These are phyloP conservation scores for Lacerta agilis DNA, from an alignment of 2,797 vertebrate genomes.

Conservation along the genomic window DNA sequence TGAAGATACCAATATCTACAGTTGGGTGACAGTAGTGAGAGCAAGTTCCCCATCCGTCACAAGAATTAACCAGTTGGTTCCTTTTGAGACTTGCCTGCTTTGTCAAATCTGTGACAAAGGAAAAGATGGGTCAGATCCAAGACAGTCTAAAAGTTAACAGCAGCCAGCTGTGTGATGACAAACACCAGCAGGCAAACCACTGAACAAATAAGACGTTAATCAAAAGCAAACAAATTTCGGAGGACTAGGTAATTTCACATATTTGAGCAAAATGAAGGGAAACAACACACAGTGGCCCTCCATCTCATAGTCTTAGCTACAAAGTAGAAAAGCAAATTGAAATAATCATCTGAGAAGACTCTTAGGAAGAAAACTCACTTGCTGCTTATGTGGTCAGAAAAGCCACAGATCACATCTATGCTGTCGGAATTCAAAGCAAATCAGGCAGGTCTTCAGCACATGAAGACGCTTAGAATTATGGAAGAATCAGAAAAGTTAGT, in stretches of 20 bases:
- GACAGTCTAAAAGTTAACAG: slow-evolving; percentile 2
- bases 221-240: slow-evolving; percentile 12
- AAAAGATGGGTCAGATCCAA: slow-evolving; percentile 24
- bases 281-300: neutral
- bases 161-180: slow-evolving; percentile 3
- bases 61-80: slow-evolving; percentile 22
- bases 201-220: neutral
- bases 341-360: neutral
- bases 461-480: neutral
- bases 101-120: slow-evolving; percentile 17
- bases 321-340: slow-evolving; percentile 38
- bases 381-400: neutral
- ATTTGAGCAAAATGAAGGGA: slow-evolving; percentile 2
- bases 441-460: neutral
- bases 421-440: neutral
- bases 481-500: slow-evolving; percentile 29
- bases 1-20: no score
- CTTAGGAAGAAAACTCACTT: slow-evolving; percentile 27
- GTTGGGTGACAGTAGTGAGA: no score
- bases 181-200: slow-evolving; percentile 28
- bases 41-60: no score
- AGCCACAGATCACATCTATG: neutral
- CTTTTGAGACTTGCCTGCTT: neutral
- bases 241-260: slow-evolving; percentile 12
- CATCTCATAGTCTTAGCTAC: slow-evolving; percentile 24